These are phyloP conservation scores for Andrena cerasifolii DNA, from an alignment of 1,140 invertebrate genomes.

Conservation along the genomic window DNA sequence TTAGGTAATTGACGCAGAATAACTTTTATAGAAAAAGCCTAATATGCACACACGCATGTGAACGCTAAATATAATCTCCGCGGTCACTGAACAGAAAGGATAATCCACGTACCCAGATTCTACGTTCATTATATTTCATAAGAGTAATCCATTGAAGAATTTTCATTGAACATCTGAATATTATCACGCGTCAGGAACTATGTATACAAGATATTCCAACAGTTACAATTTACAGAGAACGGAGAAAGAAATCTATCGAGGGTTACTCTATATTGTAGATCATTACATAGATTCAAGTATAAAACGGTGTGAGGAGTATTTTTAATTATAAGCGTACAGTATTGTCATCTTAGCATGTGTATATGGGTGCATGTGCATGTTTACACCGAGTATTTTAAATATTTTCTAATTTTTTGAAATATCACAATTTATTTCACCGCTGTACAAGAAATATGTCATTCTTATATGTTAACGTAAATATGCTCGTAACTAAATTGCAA, in stretches of 20 bases:
- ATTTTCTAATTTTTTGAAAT: too few species aligned
- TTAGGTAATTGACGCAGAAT: background rate
- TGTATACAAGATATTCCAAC: background rate
- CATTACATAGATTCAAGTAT: background rate
- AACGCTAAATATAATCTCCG: constrained; percentile 21
- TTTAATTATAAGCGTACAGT: too few species aligned
- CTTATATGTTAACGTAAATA: too few species aligned
- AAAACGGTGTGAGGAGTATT: too few species aligned
- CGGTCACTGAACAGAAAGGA: background rate
- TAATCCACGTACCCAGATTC: constrained; percentile 26
- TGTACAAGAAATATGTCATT: too few species aligned
- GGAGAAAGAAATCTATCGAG: too few species aligned
- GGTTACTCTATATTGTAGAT: background rate
- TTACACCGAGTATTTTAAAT: too few species aligned
- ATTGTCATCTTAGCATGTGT: too few species aligned
- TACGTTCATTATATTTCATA: background rate
- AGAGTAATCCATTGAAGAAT: background rate
- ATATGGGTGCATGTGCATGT: too few species aligned
- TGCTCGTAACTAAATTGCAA: background rate
- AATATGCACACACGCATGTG: constrained; percentile 40
- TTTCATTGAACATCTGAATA: background rate
- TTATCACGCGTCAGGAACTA: background rate
- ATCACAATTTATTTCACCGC: too few species aligned
- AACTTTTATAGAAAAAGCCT: background rate
- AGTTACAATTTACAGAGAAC: too few species aligned